phyloP scores from a whole-genome alignment of 2,888 invertebrate genomes.

The Stegophylla sp. region DNA sequence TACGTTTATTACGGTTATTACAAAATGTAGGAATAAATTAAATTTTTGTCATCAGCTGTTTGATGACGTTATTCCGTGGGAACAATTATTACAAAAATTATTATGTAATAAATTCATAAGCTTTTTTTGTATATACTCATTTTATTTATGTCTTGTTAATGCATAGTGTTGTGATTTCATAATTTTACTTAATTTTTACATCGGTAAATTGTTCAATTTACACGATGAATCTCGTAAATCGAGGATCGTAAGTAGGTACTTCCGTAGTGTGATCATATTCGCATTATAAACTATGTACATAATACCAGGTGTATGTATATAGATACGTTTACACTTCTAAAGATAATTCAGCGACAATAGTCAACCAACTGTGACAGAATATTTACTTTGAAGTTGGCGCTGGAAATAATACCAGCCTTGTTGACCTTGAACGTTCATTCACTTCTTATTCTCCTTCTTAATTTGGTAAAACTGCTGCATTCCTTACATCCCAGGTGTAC shows the following conservation, averaged over 20 bases:
- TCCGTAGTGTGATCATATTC: conserved; percentile 22
- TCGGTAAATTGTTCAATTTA: neutral
- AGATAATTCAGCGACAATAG: conserved; percentile 40
- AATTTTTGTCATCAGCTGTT: neutral
- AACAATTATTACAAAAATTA: neutral
- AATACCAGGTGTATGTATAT: neutral
- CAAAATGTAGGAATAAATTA: neutral
- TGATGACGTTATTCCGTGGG: neutral
- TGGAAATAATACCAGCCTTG: conserved; percentile 30
- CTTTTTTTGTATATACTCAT: too few species aligned
- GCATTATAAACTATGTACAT: neutral
- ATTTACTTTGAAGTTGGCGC: conserved; percentile 52
- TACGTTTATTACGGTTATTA: neutral
- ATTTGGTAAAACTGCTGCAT: conserved; percentile 55
- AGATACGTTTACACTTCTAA: neutral
- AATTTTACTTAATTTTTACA: neutral
- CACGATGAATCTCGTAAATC: conserved; percentile 7
- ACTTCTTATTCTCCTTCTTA: conserved; percentile 49
- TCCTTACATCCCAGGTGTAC: conserved; percentile 7
- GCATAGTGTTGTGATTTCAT: neutral
- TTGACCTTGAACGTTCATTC: conserved; percentile 58
- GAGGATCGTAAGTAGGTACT: conserved; percentile 15
- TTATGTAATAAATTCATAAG: neutral
- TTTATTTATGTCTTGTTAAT: neutral
- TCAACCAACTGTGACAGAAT: conserved; percentile 53